phyloP scores from a whole-genome alignment of 2,113 vertebrate genomes.

The Cyanistes caeruleus region DNA sequence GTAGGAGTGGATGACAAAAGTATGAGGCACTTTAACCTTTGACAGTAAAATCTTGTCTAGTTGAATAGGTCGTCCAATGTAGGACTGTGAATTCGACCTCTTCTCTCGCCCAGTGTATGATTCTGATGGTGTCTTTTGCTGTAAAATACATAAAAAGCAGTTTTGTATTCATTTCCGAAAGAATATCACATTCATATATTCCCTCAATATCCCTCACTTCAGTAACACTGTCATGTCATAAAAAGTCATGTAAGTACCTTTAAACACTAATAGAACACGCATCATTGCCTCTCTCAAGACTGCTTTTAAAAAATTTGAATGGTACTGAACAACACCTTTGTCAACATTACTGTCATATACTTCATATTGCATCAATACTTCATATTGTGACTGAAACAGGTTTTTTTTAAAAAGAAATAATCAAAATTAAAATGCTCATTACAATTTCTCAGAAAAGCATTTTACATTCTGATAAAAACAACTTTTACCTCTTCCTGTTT shows the following conservation, averaged over 20 bases:
- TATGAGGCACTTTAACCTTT: constrained; percentile 97
- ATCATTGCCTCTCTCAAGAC: neutral
- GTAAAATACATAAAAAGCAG: constrained; percentile 22
- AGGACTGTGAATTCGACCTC: constrained; percentile 91
- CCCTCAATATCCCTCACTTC: neutral
- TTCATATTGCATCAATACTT: neutral
- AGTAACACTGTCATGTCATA: neutral
- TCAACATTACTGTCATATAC: neutral
- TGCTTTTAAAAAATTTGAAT: neutral
- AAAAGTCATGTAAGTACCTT: neutral
- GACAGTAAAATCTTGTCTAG: constrained; percentile 94
- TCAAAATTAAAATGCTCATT: neutral
- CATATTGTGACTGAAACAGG: neutral
- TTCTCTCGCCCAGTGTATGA: constrained; percentile 87
- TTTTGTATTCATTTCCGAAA: neutral
- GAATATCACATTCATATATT: neutral
- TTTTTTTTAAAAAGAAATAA: neutral
- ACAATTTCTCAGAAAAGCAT: neutral
- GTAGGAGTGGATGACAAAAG: constrained; percentile 96
- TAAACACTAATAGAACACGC: neutral
- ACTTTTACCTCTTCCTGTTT: neutral
- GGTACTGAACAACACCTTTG: neutral
- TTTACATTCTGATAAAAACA: neutral
- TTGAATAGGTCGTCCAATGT: constrained; percentile 91
- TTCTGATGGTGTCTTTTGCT: constrained; percentile 89